Base-by-base conservation (phyloP, 2,797 vertebrate species). In the Botia almorhae region DNA sequence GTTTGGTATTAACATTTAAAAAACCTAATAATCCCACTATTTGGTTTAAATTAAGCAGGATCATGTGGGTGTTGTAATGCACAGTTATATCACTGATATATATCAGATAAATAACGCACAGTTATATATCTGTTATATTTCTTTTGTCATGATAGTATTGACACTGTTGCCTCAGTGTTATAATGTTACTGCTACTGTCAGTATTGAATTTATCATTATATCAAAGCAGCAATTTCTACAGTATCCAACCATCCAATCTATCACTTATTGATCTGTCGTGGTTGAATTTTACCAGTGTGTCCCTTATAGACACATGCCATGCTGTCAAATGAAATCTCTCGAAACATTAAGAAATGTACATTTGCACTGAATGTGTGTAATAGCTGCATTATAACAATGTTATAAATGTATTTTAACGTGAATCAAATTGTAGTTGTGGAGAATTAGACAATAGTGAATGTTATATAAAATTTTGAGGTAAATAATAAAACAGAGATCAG, bases 341-440 rank as follows among this genome's bases (percentile, higher is more conserved):
- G 8, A 76, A 26, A 67, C 23, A 21, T 7, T 13, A 1, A 74
- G 4, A 74, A 26, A 74, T 23, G 0, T 7, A 63, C 6, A 48
- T n/a, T 74, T 60, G 7, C 16, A 50, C 13, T 23, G 10, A 26
- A n/a, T 55, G 2, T 53, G 23, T 46, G 10, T n/a, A 43, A 58
- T 67, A 19, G 7, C 14, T 68, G 10, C 50, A 23, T 56, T 56
- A 68, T 56, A 58, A 56, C 36, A 58, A 1, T 58, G 75, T 58
- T 48, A 43, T 46, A 56, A 76, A 43, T 39, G 19, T 56, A 51
- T 76, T 67, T 56, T 76, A 68, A 56, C 74, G 46, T 11, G 29
- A 19, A 6, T 74, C 6, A n/a, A 26, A 43, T n/a, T 55, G 8
- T 56, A 33, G 23, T 56, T 63, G 16, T 51, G 2, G 0, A 3